Conservation (phyloP, 1,140 invertebrate species). For the Calycopis cecrops region DNA sequence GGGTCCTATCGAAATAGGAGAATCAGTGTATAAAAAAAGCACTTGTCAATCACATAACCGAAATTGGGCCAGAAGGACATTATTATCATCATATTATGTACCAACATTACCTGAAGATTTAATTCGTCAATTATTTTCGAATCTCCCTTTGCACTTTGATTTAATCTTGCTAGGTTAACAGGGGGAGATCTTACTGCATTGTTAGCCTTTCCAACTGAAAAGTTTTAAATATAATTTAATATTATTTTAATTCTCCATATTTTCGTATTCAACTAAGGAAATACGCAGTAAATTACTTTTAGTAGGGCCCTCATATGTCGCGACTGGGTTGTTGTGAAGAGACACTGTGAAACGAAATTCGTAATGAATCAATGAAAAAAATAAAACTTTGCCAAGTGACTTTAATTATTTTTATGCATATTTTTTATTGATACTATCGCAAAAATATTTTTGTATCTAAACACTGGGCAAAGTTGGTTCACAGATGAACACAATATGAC, state of each 20-base stretch:
- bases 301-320: slow-evolving; percentile 1
- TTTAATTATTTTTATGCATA: no score
- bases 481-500: background rate
- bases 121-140: slow-evolving; percentile 63
- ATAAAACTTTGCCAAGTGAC: no score
- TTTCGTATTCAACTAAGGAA: background rate
- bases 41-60: no score
- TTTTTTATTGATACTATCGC: no score
- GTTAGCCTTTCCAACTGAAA: slow-evolving; percentile 60
- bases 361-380: no score
- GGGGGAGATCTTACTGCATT: slow-evolving; percentile 55
- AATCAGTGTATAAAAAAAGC: no score
- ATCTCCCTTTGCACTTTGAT: slow-evolving; percentile 62
- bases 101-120: slow-evolving; percentile 52
- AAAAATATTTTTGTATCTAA: no score
- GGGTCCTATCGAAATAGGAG: no score
- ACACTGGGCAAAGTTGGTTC: background rate
- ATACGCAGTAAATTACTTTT: slow-evolving; percentile 9
- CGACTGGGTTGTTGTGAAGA: background rate
- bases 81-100: background rate
- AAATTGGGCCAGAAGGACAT: no score
- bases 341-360: slow-evolving; percentile 5
- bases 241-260: background rate
- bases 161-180: slow-evolving; percentile 55
- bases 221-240: slow-evolving; percentile 2